A percentile compares a stretch with the other conserved stretches of the same genome.
Conservation (phyloP, 2,888 invertebrate species). For the Himalopsyche kuldschensis region DNA sequence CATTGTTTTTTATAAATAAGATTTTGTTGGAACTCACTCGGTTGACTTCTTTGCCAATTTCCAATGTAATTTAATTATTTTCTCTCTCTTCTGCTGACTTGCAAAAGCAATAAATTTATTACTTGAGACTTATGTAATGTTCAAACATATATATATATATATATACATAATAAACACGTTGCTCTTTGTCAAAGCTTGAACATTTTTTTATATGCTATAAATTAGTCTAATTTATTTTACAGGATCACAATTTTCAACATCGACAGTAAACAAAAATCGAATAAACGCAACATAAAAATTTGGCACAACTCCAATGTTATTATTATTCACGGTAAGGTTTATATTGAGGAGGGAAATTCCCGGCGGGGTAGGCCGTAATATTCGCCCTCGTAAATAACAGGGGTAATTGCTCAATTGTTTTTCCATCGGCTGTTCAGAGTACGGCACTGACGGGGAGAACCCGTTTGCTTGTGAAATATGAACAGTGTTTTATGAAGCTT, state of each 20-base stretch:
- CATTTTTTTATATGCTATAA: too few relatives aligned
- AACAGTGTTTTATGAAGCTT: background rate
- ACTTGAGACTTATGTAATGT: too few relatives aligned
- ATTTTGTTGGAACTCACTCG: too few relatives aligned
- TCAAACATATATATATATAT: too few relatives aligned
- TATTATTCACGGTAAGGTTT: background rate
- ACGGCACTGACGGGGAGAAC: background rate
- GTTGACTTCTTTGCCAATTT: too few relatives aligned
- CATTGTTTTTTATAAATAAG: too few relatives aligned
- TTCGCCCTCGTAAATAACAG: conserved; percentile 5
- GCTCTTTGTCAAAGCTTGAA: too few relatives aligned
- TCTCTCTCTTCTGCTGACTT: too few relatives aligned
- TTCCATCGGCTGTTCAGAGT: background rate
- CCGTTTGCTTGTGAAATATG: conserved; percentile 7
- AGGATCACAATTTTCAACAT: background rate
- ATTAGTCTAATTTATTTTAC: background rate
- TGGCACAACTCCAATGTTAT: background rate
- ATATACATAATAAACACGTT: too few relatives aligned
- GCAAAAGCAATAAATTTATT: too few relatives aligned
- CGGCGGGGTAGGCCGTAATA: background rate
- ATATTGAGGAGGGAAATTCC: background rate
- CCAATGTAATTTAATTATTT: too few relatives aligned
- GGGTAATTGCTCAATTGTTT: conserved; percentile 16
- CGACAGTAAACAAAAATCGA: background rate
- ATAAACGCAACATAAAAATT: background rate